Percentiles rank a stretch among this genome's conserved stretches.
phyloP scores from a whole-genome alignment of 2,797 vertebrate species.

The Microtus californicus region DNA sequence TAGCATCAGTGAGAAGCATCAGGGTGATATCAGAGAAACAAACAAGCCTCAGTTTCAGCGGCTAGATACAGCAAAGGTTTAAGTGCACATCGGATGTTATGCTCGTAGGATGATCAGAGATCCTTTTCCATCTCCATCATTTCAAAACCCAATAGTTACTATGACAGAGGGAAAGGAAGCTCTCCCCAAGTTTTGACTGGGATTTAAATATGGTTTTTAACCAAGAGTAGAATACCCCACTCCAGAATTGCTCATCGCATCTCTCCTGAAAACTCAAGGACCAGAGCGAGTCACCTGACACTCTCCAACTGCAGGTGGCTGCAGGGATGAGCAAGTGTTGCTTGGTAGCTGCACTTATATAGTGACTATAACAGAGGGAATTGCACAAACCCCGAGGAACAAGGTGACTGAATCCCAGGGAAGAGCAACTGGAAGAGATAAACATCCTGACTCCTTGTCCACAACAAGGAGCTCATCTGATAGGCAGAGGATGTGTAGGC shows the following conservation, averaged over 20 bases:
- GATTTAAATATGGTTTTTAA: constrained; percentile 18
- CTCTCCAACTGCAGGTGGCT: neutral
- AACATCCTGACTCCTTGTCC: neutral
- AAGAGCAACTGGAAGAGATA: neutral
- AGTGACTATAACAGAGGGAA: neutral
- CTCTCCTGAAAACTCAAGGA: neutral
- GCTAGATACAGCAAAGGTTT: neutral
- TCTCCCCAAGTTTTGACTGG: neutral
- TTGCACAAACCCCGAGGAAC: neutral
- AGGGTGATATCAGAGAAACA: neutral
- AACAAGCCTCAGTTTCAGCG: neutral
- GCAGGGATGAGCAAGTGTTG: neutral
- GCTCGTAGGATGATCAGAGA: neutral
- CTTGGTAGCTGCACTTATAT: neutral
- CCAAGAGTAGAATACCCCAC: neutral
- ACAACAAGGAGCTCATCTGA: neutral
- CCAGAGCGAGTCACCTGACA: neutral
- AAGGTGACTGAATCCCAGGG: neutral
- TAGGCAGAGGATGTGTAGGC: neutral
- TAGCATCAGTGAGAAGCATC: neutral
- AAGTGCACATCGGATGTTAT: neutral
- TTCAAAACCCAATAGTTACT: neutral
- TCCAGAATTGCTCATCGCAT: neutral
- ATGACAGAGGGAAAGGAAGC: neutral
- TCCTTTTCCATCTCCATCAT: neutral